Base-by-base conservation (phyloP, 2,113 vertebrate species). In the Anhinga rufa region DNA sequence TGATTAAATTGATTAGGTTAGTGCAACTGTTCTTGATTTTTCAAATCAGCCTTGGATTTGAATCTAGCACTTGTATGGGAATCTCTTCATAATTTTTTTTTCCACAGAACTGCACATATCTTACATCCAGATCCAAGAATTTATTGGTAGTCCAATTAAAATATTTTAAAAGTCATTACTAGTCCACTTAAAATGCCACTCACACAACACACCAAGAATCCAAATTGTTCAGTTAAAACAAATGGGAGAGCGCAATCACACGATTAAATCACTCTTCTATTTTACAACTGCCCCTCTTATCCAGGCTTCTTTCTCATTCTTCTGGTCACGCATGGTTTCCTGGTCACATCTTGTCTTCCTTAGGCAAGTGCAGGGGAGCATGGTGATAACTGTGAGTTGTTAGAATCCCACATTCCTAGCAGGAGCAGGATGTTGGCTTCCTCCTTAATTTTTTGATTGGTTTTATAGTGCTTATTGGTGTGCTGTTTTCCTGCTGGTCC, bases 331-430 rank as follows among this genome's bases (percentile, higher is more conserved):
- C 22, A 13, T 38, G 14, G 16, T 70, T 90, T 94, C 51, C 38
- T 49, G 17, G 16, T 46, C 13, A 2, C 1, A 1, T 2, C 32
- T 82, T 46, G 17, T 60, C 48, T 88, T 92, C 25, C n/a, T 80
- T n/a, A 65, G 29, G 28, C 28, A 64, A 68, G 44, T 1, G 0
- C 48, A 44, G 19, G 19, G 25, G 4, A 82, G 15, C 0, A 0
- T 64, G 22, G 5, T 77, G 29, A 18, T 82, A 9, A 3, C 61
- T 48, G 9, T 19, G 66, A 69, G 29, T 42, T 69, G 4, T 21
- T 55, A 92, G 20, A 18, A 24, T 79, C 54, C 49, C 2, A 4
- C 29, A 14, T 86, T 80, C n/a, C 13, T n/a, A 79, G 18, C 10
- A 38, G 48, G 48, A 85, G 11, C 12, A 65, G 19, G 5, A 10